phyloP scores from a whole-genome alignment of 2,797 vertebrate genomes.

The Catamblyrhynchus diadema region DNA sequence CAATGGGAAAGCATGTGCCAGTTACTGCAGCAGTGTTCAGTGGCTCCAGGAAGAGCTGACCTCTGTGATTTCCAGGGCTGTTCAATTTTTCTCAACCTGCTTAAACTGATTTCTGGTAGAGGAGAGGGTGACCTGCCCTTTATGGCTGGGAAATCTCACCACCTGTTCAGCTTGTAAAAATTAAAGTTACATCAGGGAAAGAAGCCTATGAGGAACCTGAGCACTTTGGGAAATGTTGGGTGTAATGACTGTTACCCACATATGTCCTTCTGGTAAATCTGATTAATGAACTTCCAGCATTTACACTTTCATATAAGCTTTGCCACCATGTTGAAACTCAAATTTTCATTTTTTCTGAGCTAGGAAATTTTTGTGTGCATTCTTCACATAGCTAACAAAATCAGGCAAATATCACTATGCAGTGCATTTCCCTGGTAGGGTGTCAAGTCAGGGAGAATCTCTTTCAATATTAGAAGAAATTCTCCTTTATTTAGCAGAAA shows the following conservation, averaged over 20 bases:
- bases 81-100: neutral
- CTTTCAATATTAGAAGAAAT: neutral
- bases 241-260: neutral
- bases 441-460: neutral
- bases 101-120: neutral
- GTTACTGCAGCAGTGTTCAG: neutral
- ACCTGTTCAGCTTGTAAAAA: neutral
- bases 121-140: neutral
- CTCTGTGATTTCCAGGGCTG: neutral
- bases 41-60: neutral
- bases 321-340: neutral
- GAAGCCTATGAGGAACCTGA: neutral
- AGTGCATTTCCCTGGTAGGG: neutral
- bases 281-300: neutral
- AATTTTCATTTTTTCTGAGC: neutral
- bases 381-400: neutral
- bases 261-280: neutral
- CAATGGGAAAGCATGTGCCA: neutral
- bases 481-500: constrained; percentile 25
- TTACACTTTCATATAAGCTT: neutral
- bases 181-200: neutral
- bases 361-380: neutral
- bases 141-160: neutral
- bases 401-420: neutral
- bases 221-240: neutral